These are phyloP conservation scores for Sardinella longiceps DNA, from an alignment of 2,797 vertebrate species.

Conservation along the genomic window DNA sequence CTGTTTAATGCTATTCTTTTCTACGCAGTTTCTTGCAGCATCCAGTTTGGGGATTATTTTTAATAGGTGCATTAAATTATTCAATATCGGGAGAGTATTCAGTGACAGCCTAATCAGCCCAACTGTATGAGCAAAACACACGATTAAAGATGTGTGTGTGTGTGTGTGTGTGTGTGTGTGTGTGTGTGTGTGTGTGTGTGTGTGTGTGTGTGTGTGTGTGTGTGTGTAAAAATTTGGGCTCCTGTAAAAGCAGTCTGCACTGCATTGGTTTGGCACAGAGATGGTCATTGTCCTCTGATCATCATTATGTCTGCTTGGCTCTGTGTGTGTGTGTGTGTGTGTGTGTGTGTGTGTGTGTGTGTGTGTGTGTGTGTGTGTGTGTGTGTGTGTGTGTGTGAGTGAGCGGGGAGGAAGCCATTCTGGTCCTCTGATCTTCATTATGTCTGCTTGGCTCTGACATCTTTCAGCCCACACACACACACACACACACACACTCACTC, in stretches of 20 bases:
- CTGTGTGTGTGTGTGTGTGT: not conserved
- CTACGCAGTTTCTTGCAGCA: not conserved
- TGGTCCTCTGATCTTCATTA: slow-evolving; percentile 24
- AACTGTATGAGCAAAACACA: too few relatives aligned
- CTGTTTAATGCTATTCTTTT: not conserved
- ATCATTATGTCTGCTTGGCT: too few relatives aligned
- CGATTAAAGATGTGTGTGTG: slow-evolving; percentile 27
- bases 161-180: slow-evolving; percentile 17
- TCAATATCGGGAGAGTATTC: slow-evolving; percentile 39
- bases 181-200: too few relatives aligned
- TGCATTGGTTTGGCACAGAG: too few relatives aligned
- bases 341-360: not conserved
- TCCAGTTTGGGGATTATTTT: slow-evolving; percentile 22
- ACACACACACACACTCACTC: too few relatives aligned
- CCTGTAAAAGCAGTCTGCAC: too few relatives aligned
- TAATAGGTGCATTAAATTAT: slow-evolving; percentile 37
- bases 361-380: slow-evolving; percentile 16
- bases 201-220: too few relatives aligned
- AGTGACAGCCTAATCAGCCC: not conserved
- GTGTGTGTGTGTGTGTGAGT: not conserved
- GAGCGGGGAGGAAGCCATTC: too few relatives aligned
- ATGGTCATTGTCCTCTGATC: too few relatives aligned
- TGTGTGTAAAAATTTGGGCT: too few relatives aligned
- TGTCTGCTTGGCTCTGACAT: not conserved
- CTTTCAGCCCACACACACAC: too few relatives aligned